Base-by-base conservation (phyloP, 2,113 vertebrate species). In the Phylloscopus whistleri region DNA sequence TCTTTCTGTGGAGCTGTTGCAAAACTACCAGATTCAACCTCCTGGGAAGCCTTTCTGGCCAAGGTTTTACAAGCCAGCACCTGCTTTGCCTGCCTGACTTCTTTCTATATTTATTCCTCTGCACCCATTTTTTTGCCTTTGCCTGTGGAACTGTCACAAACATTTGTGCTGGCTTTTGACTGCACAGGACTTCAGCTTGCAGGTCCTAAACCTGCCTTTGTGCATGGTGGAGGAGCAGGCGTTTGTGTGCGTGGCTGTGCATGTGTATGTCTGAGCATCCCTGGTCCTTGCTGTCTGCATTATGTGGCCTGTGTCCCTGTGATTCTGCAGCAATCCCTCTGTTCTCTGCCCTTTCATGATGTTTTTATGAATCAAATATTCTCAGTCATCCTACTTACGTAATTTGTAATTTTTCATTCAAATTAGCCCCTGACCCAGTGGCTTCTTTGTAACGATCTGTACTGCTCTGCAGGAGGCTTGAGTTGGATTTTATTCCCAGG, bases 11-110 rank as follows among this genome's bases (percentile, higher is more conserved):
- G 87, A 96, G 64, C 93, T 95, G 88, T 94, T 95, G 64, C 88
- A 89, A 94, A 93, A 88, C 89, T 59, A 94, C 94, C 90, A 96
- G 83, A 95, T 94, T 86, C 96, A 90, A 44, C 93, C 96, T 97
- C 95, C 77, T 77, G 97, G 95, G 93, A 88, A 97, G 94, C 84
- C 82, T 43, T 64, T 96, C 92, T 96, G 95, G 89, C 94, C 95
- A 94, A 35, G 55, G 92, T 97, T 97, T 96, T 37, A 43, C 87
- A 97, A 95, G 68, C 46, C 44, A 84, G 93, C 72, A 39, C 96
- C 96, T 95, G 90, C 84, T 78, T 90, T 90, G 49, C 85, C 80
- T 97, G 96, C 92, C 62, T 80, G 78, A 83, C 90, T 69, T 93
- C 81, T 72, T 70, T 95, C 89, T 97, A 72, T 88, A 37, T 97